Conservation (phyloP, 2,888 invertebrate species). For the Hyppa rectilinea region DNA sequence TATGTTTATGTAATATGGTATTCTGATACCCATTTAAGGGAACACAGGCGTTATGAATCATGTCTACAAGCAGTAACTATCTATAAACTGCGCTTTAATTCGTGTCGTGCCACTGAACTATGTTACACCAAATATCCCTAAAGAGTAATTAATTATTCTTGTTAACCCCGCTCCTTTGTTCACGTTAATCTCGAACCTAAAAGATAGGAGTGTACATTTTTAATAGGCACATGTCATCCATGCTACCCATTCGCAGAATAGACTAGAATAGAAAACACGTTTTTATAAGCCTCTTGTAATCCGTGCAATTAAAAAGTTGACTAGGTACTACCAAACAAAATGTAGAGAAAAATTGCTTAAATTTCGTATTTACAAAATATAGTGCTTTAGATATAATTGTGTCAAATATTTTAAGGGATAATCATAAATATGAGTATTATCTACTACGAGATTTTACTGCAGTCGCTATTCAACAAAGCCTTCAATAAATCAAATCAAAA, state of each 20-base stretch:
- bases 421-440: no score
- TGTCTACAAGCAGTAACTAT: neutral
- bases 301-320: constrained; percentile 25
- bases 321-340: neutral
- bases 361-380: no score
- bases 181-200: constrained; percentile 9
- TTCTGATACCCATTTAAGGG: no score
- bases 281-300: constrained; percentile 30
- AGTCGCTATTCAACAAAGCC: no score
- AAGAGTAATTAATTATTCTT: constrained; percentile 22
- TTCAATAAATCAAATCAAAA: no score
- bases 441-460: no score
- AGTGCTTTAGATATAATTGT: no score
- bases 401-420: no score
- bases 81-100: neutral
- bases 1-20: no score
- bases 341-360: neutral
- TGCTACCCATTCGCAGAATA: constrained; percentile 8
- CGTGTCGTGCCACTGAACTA: constrained; percentile 7
- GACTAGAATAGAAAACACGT: constrained; percentile 25
- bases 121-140: constrained; percentile 5
- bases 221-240: constrained; percentile 7
- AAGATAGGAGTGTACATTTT: constrained; percentile 16
- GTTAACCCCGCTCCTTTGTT: constrained; percentile 16
- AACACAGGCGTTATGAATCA: neutral